Base-by-base conservation (phyloP, 2,113 vertebrate species). In the Sorex araneus region DNA sequence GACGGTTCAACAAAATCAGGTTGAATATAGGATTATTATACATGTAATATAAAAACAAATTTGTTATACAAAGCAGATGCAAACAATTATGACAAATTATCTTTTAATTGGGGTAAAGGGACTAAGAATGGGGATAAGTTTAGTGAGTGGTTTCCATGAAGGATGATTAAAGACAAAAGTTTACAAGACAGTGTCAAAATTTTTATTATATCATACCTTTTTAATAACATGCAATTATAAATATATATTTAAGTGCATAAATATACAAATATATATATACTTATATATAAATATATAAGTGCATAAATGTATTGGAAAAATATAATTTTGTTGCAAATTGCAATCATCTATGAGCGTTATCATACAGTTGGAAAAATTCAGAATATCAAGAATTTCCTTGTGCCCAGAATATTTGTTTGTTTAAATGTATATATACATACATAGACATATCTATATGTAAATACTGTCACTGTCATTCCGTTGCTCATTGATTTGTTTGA, bases 1-100 rank as follows among this genome's bases (percentile, higher is more conserved):
- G 28, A 60, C 82, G 91, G 28, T 50, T 82, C n/a, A 88, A 18
- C 45, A 87, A 88, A 57, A 15, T 70, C 28, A 76, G 81, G 2
- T 27, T 84, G 7, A 2, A 45, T 70, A n/a, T 78, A 70, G 25
- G 23, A 82, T 89, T 85, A 43, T 9, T 45, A 10, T 25, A 16
- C 10, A 82, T 81, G 18, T 85, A 27, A 64, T 23, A 60, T 43
- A 74, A 73, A 67, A 75, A 57, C 30, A 85, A 82, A 60, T 40
- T 40, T 40, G 40, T 40, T 77, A 6, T 84, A 8, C 15, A 34
- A 94, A 71, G 34, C 32, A 77, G 28, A 81, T 84, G 8, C 7
- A 75, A 81, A 47, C 4, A 57, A 25, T 10, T 91, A 92, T 69
- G 67, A 36, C 12, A 54, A 43, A 81, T 83, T 57, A 40, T 40